Percentiles rank a stretch among this genome's conserved stretches.
These are phyloP conservation scores for Oligia strigilis DNA, from an alignment of 2,888 invertebrate genomes.

Conservation along the genomic window DNA sequence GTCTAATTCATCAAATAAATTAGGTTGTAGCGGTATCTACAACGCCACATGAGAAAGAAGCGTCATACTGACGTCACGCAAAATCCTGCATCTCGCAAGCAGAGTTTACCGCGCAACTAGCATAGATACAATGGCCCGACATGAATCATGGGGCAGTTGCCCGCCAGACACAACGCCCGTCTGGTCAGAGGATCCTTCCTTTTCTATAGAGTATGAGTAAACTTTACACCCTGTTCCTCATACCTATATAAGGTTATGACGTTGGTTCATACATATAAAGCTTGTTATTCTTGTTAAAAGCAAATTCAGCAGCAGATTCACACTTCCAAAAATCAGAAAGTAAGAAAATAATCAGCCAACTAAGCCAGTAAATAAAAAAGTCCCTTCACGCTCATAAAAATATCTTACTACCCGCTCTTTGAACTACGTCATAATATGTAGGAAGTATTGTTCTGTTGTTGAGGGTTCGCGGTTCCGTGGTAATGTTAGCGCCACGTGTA, in stretches of 20 bases:
- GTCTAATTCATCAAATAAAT: not conserved
- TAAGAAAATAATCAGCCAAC: conserved; percentile 7
- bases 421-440: conserved; percentile 38
- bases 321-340: not conserved
- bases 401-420: conserved; percentile 50
- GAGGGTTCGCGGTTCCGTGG: conserved; percentile 22
- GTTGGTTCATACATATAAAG: not conserved
- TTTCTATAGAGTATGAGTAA: no score
- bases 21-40: not conserved
- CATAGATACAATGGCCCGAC: no score
- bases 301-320: not conserved
- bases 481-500: conserved; percentile 27
- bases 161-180: no score
- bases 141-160: no score
- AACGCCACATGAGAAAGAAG: no score
- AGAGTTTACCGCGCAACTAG: no score
- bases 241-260: not conserved
- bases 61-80: no score
- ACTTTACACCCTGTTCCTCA: no score
- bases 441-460: conserved; percentile 48
- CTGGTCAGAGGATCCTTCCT: no score
- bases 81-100: no score
- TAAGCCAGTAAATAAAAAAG: conserved; percentile 34
- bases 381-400: conserved; percentile 53
- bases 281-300: not conserved